Conservation (phyloP, 2,113 vertebrate species). For the Crocuta crocuta region DNA sequence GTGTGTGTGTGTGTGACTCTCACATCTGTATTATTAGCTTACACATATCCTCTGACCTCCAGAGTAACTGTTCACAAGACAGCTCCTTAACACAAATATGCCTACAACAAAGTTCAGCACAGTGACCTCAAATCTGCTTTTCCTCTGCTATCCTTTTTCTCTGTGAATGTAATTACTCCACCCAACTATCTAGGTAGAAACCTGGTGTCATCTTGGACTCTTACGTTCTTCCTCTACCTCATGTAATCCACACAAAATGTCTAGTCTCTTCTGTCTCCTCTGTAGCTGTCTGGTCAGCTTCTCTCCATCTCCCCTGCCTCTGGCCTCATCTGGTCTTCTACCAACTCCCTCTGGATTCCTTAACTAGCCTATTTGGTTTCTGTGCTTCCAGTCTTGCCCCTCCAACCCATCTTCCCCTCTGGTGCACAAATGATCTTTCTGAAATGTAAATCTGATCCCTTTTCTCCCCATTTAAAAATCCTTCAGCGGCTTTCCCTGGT, state of each 20-base stretch:
- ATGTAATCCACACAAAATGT: not conserved
- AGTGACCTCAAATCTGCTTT: constrained; percentile 5
- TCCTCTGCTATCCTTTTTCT: not conserved
- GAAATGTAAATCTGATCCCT: constrained; percentile 60
- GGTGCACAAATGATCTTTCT: constrained; percentile 59
- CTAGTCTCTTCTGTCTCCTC: not conserved
- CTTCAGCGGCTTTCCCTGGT: constrained; percentile 51
- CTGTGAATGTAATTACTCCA: constrained; percentile 45
- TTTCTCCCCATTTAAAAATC: constrained; percentile 68
- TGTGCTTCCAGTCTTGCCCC: constrained; percentile 50
- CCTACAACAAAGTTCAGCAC: not conserved
- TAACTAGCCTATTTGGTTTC: constrained; percentile 12
- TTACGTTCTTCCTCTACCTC: not conserved
- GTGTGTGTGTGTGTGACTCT: not conserved
- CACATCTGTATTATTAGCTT: constrained; percentile 18
- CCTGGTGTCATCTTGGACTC: not conserved
- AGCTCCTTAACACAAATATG: not conserved
- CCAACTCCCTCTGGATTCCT: constrained; percentile 20
- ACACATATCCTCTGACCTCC: constrained; percentile 39
- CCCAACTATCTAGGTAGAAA: not conserved
- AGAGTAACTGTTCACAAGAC: not conserved
- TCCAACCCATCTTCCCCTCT: constrained; percentile 31
- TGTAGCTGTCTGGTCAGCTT: not conserved
- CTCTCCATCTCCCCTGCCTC: not conserved
- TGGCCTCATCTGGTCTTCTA: not conserved